A percentile compares a stretch with the other conserved stretches of the same genome.
Conservation (phyloP, 2,888 invertebrate genomes). For the Antitype chi region DNA sequence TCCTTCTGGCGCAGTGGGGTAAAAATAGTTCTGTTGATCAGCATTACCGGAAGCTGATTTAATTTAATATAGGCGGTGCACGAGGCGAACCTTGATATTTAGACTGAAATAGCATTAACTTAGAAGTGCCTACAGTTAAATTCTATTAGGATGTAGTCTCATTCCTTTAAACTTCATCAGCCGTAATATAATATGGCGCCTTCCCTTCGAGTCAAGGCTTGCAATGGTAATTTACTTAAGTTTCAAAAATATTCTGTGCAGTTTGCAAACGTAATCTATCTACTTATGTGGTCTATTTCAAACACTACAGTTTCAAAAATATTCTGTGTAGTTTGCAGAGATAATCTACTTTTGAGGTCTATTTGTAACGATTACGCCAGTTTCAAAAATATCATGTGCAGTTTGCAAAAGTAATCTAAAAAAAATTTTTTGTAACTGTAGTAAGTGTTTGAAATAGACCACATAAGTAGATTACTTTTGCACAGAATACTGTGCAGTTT, state of each 20-base stretch:
- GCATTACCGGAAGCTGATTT: neutral
- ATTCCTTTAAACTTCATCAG: neutral
- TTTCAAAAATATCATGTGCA: no score
- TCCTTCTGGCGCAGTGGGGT: no score
- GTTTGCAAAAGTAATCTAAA: neutral
- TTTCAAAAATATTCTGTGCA: neutral
- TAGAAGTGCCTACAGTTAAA: neutral
- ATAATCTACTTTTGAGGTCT: no score
- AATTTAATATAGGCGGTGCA: constrained; percentile 21
- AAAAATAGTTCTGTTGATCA: constrained; percentile 1
- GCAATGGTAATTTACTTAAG: neutral
- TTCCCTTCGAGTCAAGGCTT: neutral
- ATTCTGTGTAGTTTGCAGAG: neutral
- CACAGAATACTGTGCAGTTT: no score
- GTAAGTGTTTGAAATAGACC: no score
- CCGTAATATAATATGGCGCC: neutral
- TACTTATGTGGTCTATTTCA: neutral
- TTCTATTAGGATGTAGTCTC: constrained; percentile 6
- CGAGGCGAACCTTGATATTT: constrained; percentile 13
- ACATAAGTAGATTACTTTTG: no score
- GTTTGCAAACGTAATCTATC: neutral
- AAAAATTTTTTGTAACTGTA: no score
- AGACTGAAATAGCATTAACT: constrained; percentile 2
- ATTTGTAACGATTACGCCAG: no score
- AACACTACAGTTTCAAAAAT: neutral